Evolutionary conservation across 2,797 vertebrate species (phyloP).

Genomic region (Synaphobranchus kaupii): DNA sequence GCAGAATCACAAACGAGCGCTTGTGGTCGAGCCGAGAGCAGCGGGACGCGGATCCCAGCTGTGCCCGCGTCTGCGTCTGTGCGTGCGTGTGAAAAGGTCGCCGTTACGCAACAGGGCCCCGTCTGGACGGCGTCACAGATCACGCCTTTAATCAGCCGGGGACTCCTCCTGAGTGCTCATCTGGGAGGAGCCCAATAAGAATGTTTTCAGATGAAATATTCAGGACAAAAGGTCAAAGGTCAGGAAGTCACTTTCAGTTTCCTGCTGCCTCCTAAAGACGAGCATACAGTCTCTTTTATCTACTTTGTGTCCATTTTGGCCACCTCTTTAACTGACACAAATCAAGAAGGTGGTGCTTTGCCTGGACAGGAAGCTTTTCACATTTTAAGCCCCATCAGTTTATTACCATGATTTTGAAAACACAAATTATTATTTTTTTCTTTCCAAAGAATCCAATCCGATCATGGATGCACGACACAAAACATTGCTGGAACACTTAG

Average conservation of each 20-base stretch:
- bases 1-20: neutral
- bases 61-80: neutral
- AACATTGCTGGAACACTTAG: neutral
- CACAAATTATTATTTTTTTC: neutral
- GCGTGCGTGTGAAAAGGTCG: conserved; percentile 35
- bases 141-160: conserved; percentile 23
- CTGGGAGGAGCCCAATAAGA: conserved; percentile 33
- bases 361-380: too few species aligned
- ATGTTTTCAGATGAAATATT: conserved; percentile 23
- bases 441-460: neutral
- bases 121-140: conserved; percentile 35
- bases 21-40: neutral
- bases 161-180: conserved; percentile 47
- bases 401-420: neutral
- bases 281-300: neutral
- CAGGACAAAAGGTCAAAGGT: conserved; percentile 17
- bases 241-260: conserved; percentile 12
- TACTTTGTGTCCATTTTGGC: neutral
- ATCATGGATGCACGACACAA: neutral
- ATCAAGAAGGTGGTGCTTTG: too few species aligned
- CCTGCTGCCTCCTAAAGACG: neutral
- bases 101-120: conserved; percentile 8
- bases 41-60: neutral
- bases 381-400: too few species aligned
- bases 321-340: neutral